These are phyloP conservation scores for Bufotes viridis DNA, from an alignment of 2,797 vertebrate species.

Conservation along the genomic window DNA sequence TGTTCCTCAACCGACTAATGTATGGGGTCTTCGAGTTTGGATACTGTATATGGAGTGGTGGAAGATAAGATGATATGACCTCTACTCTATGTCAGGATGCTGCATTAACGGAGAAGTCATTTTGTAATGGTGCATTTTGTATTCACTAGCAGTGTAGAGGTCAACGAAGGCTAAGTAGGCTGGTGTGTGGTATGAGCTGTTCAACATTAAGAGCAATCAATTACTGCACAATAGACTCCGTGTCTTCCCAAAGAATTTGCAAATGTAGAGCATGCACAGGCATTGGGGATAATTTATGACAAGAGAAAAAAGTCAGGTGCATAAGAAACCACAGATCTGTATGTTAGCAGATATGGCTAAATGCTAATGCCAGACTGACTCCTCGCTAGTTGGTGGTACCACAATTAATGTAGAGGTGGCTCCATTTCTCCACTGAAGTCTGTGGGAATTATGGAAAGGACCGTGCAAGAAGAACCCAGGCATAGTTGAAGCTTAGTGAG, in stretches of 20 bases:
- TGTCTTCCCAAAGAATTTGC: not conserved
- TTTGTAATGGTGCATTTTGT: constrained; percentile 3
- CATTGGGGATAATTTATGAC: not conserved
- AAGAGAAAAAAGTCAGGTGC: not conserved
- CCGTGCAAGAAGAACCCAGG: no score
- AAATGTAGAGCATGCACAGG: not conserved
- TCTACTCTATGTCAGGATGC: constrained; percentile 8
- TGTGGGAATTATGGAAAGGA: no score
- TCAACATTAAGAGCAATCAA: not conserved
- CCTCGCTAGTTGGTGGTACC: no score
- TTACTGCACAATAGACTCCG: not conserved
- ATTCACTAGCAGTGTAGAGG: not conserved
- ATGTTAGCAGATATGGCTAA: not conserved
- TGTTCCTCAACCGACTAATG: not conserved
- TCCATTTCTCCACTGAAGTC: not conserved
- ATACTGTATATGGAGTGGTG: not conserved
- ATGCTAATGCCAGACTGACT: no score
- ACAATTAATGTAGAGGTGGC: no score
- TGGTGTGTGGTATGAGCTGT: constrained; percentile 6
- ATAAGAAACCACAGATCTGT: not conserved
- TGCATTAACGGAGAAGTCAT: constrained; percentile 1
- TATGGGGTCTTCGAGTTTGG: not conserved
- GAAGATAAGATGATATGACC: constrained; percentile 8
- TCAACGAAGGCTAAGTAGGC: constrained; percentile 21
- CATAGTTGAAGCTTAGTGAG: no score